Evolutionary conservation across 2,888 invertebrate species (phyloP), one percentile per base, ranked within the genome.

Genomic region (Eudemis profundana): DNA sequence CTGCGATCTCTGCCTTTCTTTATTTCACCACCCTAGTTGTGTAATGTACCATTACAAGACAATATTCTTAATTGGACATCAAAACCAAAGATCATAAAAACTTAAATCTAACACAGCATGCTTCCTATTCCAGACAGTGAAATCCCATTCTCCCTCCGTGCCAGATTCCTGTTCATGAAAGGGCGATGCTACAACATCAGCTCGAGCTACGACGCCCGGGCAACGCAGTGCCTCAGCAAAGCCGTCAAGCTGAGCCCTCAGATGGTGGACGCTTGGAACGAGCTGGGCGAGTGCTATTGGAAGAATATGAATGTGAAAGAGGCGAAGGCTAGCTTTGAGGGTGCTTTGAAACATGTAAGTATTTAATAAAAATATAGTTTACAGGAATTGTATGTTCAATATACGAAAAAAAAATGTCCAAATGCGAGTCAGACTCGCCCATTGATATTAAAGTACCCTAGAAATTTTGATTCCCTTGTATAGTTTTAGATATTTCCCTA

Each of bases 251-350:
- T 97, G 42, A 96, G 97, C 78, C 97, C 97, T 0, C 95, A 95
- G 72, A 85, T 96, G 61, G 94, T 96, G 0, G 95, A 95, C 60
- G 97, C 97, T 0, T 98, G 97, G 97, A 97, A 97, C 79, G 96
- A 97, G 81, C 91, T 98, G 0, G 98, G 98, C 0, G 97, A 97
- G 83, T 96, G 96, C 78, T 97, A 96, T 81, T 97, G 97, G 95
- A 97, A 97, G 85, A 96, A 96, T 78, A 94, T 95, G 78, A 96
- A 97, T 78, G 89, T 96, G 4, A 93, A 94, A 70, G 96, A 96
- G 75, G 97, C 98, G 0, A 95, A 95, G 77, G 96, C 95, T 74
- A 97, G 97, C 83, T 97, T 97, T 84, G 94, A 95, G 75, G 95
- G 96, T 53, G 97, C 96, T 65, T 85, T 96, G 66, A 94, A 94